Base-by-base conservation (phyloP, 37 sponge, comb jelly and placozoan genomes). In the Dysidea cf. avara region DNA sequence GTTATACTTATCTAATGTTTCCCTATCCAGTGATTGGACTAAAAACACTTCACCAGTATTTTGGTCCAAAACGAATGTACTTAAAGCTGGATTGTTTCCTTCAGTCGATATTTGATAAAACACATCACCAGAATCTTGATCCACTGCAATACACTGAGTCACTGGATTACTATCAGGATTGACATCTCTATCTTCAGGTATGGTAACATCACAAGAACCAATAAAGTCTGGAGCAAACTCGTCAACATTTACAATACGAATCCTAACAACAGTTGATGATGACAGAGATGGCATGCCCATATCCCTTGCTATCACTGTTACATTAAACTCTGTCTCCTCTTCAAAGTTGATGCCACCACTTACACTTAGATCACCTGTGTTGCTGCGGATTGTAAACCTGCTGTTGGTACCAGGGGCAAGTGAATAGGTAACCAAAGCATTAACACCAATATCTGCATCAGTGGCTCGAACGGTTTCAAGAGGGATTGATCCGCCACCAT, bases 241-340 rank as follows among this genome's bases (percentile, higher is more conserved):
- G 33, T 88, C 78, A 1, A 73, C 25, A 64, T 87, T 83, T 18
- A 59, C 18, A 33, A 82, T 66, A 21, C 30, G 14, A 26, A 87
- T 62, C 4, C 61, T 58, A 5, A 87, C 83, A 50, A 37, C 56
- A 31, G 72, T 74, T 17, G 60, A 5, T 36, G 72, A 69, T 18
- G 17, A 40, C 7, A 37, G 83, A 38, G 83, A 35, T 5, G 83
- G 83, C 20, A 53, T 72, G 18, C 88, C 88, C 46, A 72, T n/a
- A 56, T 87, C 88, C 0, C 54, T 67, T 7, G 76, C 88, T 38
- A 82, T 35, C n/a, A 82, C 88, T 56, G 53, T 49, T 18, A 82
- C 31, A 3, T 29, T 39, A 57, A 56, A 76, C 26, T 31, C n/a
- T 47, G 53, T 32, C 6, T 21, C 51, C 22, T 20, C 56, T 48